Evolutionary conservation across 2,888 invertebrate genomes (phyloP).

Genomic region (Melikaiella ostensackeni): DNA sequence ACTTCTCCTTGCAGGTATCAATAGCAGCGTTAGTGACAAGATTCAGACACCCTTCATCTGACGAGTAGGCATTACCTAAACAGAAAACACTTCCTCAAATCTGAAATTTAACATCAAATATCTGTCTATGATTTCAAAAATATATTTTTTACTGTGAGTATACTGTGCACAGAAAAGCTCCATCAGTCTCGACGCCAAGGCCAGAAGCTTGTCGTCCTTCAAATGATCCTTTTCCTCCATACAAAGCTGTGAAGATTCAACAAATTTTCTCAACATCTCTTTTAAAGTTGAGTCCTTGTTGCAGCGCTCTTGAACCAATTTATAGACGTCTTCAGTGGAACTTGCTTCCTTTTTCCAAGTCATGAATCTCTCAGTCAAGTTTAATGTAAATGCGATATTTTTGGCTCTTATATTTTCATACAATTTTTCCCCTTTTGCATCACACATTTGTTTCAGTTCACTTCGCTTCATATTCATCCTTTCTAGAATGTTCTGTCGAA

Average conservation of each 20-base stretch:
- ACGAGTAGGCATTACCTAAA: constrained; percentile 23
- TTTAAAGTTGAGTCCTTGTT: constrained; percentile 6
- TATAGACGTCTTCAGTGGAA: constrained; percentile 20
- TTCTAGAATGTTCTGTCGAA: constrained; percentile 13
- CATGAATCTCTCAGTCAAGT: constrained; percentile 21
- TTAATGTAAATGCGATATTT: constrained; percentile 19
- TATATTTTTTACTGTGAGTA: constrained; percentile 22
- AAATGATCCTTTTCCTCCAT: constrained; percentile 24
- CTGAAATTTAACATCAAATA: background rate
- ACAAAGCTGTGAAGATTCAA: constrained; percentile 28
- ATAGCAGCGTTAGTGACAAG: constrained; percentile 28
- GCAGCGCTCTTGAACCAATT: constrained; percentile 29
- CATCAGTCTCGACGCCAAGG: constrained; percentile 22
- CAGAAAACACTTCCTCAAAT: background rate
- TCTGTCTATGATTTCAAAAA: background rate
- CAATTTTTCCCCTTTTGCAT: constrained; percentile 13
- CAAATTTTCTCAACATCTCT: constrained; percentile 15
- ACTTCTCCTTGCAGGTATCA: constrained; percentile 32
- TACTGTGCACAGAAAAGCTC: constrained; percentile 38
- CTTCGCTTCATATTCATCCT: constrained; percentile 21
- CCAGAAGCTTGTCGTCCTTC: constrained; percentile 15
- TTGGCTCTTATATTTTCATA: background rate
- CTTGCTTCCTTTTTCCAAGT: constrained; percentile 30
- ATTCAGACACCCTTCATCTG: constrained; percentile 26
- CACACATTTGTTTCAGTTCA: constrained; percentile 30